These are phyloP conservation scores for Eucriotettix oculatus DNA, from an alignment of 2,888 invertebrate species.

Conservation along the genomic window DNA sequence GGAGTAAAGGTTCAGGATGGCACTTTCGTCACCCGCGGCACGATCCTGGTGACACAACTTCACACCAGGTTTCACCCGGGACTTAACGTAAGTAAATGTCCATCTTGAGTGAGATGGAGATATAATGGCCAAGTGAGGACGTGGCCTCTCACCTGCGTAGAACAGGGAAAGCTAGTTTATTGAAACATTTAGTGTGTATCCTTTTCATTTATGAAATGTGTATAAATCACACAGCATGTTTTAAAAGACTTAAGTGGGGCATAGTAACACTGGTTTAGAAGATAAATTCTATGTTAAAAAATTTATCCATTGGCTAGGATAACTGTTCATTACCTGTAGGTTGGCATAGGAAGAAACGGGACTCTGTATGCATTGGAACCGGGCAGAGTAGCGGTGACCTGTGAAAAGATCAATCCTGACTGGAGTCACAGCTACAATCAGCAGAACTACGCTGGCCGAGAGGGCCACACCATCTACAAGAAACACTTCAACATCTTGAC, in stretches of 20 bases:
- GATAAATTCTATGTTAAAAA: too few relatives aligned
- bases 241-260: too few relatives aligned
- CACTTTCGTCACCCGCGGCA: slow-evolving; percentile 42
- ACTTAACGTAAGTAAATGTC: slow-evolving; percentile 39
- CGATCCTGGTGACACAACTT: slow-evolving; percentile 50
- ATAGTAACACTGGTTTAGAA: too few relatives aligned
- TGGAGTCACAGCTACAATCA: slow-evolving; percentile 64
- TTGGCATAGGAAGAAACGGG: slow-evolving; percentile 62
- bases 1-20: slow-evolving; percentile 66
- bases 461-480: slow-evolving; percentile 53
- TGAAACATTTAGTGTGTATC: too few relatives aligned
- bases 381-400: slow-evolving; percentile 64
- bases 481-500: slow-evolving; percentile 76
- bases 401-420: slow-evolving; percentile 63
- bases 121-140: too few relatives aligned
- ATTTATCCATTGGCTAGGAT: too few relatives aligned
- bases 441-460: slow-evolving; percentile 42
- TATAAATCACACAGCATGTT: too few relatives aligned
- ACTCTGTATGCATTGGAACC: slow-evolving; percentile 64
- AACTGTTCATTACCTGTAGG: slow-evolving; percentile 32
- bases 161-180: too few relatives aligned
- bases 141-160: too few relatives aligned
- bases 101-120: not conserved
- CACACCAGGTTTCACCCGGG: slow-evolving; percentile 63
- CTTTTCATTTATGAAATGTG: too few relatives aligned